Evolutionary conservation across 2,113 vertebrate species (phyloP), one percentile per base, ranked within the genome.

Genomic region (Acanthochromis polyacanthus): DNA sequence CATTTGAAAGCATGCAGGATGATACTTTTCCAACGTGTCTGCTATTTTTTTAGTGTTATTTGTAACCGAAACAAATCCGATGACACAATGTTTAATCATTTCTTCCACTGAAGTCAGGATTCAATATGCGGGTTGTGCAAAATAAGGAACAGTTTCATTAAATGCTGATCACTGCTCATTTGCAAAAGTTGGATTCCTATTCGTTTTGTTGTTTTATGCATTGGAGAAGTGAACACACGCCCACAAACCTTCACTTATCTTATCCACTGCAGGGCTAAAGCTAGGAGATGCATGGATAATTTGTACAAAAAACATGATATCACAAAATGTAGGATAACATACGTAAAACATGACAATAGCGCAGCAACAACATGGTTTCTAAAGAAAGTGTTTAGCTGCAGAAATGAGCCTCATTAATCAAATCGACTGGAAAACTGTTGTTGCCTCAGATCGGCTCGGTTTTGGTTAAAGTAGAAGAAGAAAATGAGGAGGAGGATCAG

Each of bases 401-500:
- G 0, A 50, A 52, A 65, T 45, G 9, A 50, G 60, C 12, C 6
- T 0, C 10, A 52, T 63, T 61, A 16, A 40, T 59, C 4, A 43
- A 73, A 7, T 10, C 23, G 40, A 57, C 17, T 56, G 20, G 74
- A 28, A 36, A 53, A 61, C 15, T 46, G 20, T 10, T 1, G 48
- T 32, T 64, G 45, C 45, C 58, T 71, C 55, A 8, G 32, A 70
- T 77, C 52, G 0, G 8, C 45, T 53, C 23, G 45, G 57, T 60
- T 78, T 79, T 64, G 36, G 53, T 75, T 70, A 64, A 46, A 71
- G 58, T 75, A 79, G 52, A 70, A 17, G 14, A 76, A 66, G 61
- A 81, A 32, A 82, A 79, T 55, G 1, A 81, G 32, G 76, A 81
- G 80, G 72, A 88, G 83, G 61, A 80, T 88, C 57, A 81, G 78